These are phyloP conservation scores for Zosterops pallidus DNA, from an alignment of 2,113 vertebrate species.

Conservation along the genomic window DNA sequence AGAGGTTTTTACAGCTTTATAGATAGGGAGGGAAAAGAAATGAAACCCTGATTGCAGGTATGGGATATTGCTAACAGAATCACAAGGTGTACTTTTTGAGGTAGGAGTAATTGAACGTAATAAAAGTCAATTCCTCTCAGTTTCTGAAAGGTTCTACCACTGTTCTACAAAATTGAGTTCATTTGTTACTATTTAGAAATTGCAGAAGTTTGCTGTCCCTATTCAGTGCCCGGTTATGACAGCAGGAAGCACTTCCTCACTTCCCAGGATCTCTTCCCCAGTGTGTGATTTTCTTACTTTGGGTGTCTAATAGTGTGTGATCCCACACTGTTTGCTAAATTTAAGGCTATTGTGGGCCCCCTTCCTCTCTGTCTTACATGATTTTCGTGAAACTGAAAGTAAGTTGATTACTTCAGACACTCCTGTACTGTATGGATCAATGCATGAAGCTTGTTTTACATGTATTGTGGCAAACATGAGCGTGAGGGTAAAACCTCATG, in stretches of 20 bases:
- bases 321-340: not conserved
- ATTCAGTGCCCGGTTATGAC: not conserved
- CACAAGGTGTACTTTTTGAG: not conserved
- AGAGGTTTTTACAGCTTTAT: not conserved
- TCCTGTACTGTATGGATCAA: rapidly evolving
- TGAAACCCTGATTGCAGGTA: not conserved
- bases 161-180: not conserved
- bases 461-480: not conserved
- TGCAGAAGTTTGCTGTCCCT: not conserved
- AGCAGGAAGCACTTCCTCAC: not conserved
- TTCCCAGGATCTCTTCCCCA: not conserved
- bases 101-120: not conserved
- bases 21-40: not conserved
- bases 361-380: not conserved
- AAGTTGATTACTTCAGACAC: not conserved
- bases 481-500: not conserved
- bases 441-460: not conserved
- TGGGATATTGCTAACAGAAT: not conserved
- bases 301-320: not conserved
- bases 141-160: not conserved
- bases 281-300: not conserved
- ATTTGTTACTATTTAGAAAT: not conserved
- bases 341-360: not conserved
- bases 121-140: not conserved
- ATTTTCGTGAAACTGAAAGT: not conserved